Base-by-base conservation (phyloP, 2,113 vertebrate genomes). In the Amphiprion ocellaris region DNA sequence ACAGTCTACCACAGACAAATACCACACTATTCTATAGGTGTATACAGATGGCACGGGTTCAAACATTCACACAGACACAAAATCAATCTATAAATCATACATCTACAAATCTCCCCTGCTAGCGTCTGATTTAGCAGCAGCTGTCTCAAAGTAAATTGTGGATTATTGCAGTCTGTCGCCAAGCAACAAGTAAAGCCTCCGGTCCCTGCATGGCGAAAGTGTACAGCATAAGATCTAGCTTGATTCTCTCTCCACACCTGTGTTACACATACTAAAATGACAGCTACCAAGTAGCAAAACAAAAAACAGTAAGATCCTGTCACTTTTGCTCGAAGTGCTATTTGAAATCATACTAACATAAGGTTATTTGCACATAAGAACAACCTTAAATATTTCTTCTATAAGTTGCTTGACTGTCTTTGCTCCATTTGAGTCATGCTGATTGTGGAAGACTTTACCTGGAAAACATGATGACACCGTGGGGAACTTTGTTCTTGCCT, bases 401-500 rank as follows among this genome's bases (percentile, higher is more conserved):
- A 17, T 41, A 28, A 28, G 14, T 67, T 53, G 65, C 63, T 74
- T 77, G 16, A 19, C 55, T 56, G 54, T n/a, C 9, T 52, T 26
- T 17, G 30, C 26, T 62, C 24, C 15, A 16, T 61, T 52, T 28
- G 10, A 60, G 41, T 64, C 39, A 61, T 66, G 15, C 37, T 58
- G 50, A 54, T 59, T 52, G 49, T 62, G 60, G 17, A 44, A 75
- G 62, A 58, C 12, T 53, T 79, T 94, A 98, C 97, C 97, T 98
- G 93, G 93, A 89, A 89, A 98, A 98, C 89, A 98, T 94, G 76
- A 97, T 87, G 63, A 96, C 90, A 77, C 97, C 97, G n/a, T 98
- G 96, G 79, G 96, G 96, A 86, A 95, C 94, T 69, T 97, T 97
- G 93, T 96, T 97, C 88, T 94, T 93, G 89, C 94, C 96, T 79